Conservation (phyloP, 2,797 vertebrate genomes). For the Rhinogobio ventralis region DNA sequence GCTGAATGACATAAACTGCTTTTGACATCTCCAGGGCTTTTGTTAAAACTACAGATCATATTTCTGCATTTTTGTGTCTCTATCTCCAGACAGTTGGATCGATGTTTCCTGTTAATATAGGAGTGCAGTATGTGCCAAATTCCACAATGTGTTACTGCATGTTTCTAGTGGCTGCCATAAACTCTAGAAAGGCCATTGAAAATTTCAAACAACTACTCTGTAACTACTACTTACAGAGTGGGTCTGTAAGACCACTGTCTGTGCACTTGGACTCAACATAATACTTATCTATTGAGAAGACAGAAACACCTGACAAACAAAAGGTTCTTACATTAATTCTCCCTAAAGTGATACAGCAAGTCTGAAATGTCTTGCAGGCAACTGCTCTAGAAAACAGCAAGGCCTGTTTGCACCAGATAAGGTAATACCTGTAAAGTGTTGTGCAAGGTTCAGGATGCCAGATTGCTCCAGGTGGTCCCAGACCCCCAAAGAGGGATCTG, state of each 20-base stretch:
- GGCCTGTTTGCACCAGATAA: slow-evolving; percentile 45
- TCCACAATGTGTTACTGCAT: neutral
- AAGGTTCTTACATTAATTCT: slow-evolving; percentile 28
- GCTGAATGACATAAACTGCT: neutral
- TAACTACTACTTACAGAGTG: too few relatives aligned
- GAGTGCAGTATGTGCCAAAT: neutral
- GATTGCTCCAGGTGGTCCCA: slow-evolving; percentile 6
- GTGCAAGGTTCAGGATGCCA: slow-evolving; percentile 21
- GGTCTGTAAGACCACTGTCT: neutral
- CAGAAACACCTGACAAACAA: slow-evolving; percentile 39
- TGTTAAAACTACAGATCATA: neutral
- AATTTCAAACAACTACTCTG: neutral
- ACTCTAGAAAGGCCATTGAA: neutral
- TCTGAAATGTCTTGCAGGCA: slow-evolving; percentile 45
- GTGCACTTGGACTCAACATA: slow-evolving; percentile 5
- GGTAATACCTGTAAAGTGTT: slow-evolving; percentile 22
- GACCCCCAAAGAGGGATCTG: slow-evolving; percentile 17
- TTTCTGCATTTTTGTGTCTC: neutral
- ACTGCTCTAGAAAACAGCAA: neutral
- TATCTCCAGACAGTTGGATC: neutral
- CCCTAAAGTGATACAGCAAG: slow-evolving; percentile 11
- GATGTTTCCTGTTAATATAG: neutral
- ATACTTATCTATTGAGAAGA: slow-evolving; percentile 7
- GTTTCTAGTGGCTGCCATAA: neutral
- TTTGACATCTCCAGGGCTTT: neutral